phyloP scores from a whole-genome alignment of 2,888 invertebrate genomes.

The Erebia aethiops region DNA sequence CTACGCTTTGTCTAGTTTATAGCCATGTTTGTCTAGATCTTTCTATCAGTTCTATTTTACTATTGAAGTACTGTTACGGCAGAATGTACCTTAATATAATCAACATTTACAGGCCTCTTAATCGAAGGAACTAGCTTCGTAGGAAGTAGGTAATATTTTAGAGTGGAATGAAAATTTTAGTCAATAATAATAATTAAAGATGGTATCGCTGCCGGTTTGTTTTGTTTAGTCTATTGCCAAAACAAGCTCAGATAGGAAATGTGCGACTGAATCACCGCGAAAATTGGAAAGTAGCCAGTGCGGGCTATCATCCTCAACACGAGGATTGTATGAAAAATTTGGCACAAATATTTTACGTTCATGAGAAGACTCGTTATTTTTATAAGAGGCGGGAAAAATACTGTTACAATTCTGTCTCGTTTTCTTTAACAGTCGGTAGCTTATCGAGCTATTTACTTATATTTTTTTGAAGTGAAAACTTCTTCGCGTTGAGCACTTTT shows the following conservation, averaged over 20 bases:
- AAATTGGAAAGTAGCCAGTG: slow-evolving; percentile 73
- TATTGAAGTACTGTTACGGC: neutral
- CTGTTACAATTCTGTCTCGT: slow-evolving; percentile 11
- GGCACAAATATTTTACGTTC: slow-evolving; percentile 70
- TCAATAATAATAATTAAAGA: slow-evolving; percentile 12
- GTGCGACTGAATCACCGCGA: slow-evolving; percentile 65
- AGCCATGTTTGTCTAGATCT: neutral
- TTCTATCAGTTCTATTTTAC: neutral
- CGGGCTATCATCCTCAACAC: slow-evolving; percentile 59
- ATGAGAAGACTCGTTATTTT: slow-evolving; percentile 62
- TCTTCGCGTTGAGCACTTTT: too few species aligned
- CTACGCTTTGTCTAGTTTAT: neutral
- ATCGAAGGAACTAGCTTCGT: neutral
- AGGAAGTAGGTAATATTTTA: neutral
- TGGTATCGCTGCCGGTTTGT: slow-evolving; percentile 28
- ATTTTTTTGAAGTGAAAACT: too few species aligned
- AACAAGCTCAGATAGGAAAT: slow-evolving; percentile 60
- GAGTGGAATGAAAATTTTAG: slow-evolving; percentile 3
- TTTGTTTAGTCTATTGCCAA: slow-evolving; percentile 59
- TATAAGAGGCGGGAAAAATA: slow-evolving; percentile 40
- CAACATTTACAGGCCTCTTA: neutral
- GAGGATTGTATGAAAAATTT: slow-evolving; percentile 65
- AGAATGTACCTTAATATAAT: neutral
- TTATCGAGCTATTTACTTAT: neutral
- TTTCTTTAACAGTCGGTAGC: slow-evolving; percentile 22